These are phyloP conservation scores for Agrilus mali DNA, from an alignment of 2,888 invertebrate genomes.

Conservation along the genomic window DNA sequence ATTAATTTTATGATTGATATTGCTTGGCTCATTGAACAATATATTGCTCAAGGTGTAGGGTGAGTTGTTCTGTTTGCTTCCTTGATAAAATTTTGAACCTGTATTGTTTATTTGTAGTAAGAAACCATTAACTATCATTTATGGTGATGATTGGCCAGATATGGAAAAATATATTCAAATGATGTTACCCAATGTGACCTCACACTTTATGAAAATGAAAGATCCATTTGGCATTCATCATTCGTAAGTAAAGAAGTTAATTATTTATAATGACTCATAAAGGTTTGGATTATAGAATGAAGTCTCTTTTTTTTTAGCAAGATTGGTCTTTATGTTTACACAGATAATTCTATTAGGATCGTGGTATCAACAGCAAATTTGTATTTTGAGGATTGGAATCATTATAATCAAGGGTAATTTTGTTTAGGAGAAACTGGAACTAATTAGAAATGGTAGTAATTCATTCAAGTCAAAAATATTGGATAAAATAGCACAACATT, in stretches of 20 bases:
- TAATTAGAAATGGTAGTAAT: background rate
- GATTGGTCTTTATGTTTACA: conserved; percentile 77
- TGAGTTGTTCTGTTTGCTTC: conserved; percentile 24
- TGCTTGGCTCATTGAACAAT: conserved; percentile 79
- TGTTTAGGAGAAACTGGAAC: background rate
- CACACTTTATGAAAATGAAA: conserved; percentile 56
- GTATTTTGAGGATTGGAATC: conserved; percentile 84
- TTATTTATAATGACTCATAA: background rate
- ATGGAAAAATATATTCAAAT: conserved; percentile 39
- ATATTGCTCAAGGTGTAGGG: conserved; percentile 63
- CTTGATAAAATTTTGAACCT: too few species aligned
- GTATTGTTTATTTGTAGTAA: conserved; percentile 32
- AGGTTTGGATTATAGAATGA: too few species aligned
- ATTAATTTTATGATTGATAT: conserved; percentile 90
- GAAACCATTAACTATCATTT: conserved; percentile 61
- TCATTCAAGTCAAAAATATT: background rate
- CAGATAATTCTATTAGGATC: conserved; percentile 67
- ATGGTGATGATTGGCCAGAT: conserved; percentile 52
- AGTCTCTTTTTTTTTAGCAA: conserved; percentile 43
- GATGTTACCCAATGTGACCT: conserved; percentile 47
- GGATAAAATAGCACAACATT: too few species aligned
- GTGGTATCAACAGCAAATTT: conserved; percentile 88
- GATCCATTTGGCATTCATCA: conserved; percentile 80
- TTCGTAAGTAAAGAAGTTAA: conserved; percentile 45
- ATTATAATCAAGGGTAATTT: conserved; percentile 78